A percentile compares a stretch with the other conserved stretches of the same genome.
Conservation (phyloP, 1,140 invertebrate genomes). For the Lucilia cuprina region DNA sequence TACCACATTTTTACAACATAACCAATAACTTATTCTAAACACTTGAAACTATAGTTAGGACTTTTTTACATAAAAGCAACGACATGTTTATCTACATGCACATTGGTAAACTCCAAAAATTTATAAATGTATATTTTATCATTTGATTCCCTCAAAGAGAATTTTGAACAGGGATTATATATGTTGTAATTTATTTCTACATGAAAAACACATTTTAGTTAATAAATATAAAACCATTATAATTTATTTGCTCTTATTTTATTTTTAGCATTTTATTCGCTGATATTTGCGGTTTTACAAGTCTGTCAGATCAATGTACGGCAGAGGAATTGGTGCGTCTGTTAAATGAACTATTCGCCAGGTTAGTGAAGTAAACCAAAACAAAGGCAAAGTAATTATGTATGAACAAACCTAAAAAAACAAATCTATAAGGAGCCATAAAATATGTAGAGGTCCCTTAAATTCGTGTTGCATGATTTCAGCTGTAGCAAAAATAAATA, state of each 20-base stretch:
- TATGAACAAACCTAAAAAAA: conserved; percentile 46
- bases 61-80: too few species aligned
- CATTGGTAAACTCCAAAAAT: too few species aligned
- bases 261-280: conserved; percentile 91
- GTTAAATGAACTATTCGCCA: conserved; percentile 94
- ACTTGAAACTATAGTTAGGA: too few species aligned
- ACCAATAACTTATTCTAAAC: too few species aligned
- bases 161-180: background rate
- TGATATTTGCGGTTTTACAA: conserved; percentile 97
- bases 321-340: conserved; percentile 93
- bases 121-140: too few species aligned
- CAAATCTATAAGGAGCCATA: too few species aligned
- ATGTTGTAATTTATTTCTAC: background rate
- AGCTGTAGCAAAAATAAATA: too few species aligned
- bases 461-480: too few species aligned
- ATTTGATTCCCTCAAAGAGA: background rate
- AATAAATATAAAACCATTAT: background rate
- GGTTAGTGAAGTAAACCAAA: conserved; percentile 66
- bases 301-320: conserved; percentile 92
- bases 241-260: too few species aligned
- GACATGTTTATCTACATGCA: too few species aligned
- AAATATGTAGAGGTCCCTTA: too few species aligned
- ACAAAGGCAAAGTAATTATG: background rate
- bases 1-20: too few species aligned
- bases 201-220: background rate